phyloP scores from a whole-genome alignment of 2,113 vertebrate genomes.

The Coturnix japonica region DNA sequence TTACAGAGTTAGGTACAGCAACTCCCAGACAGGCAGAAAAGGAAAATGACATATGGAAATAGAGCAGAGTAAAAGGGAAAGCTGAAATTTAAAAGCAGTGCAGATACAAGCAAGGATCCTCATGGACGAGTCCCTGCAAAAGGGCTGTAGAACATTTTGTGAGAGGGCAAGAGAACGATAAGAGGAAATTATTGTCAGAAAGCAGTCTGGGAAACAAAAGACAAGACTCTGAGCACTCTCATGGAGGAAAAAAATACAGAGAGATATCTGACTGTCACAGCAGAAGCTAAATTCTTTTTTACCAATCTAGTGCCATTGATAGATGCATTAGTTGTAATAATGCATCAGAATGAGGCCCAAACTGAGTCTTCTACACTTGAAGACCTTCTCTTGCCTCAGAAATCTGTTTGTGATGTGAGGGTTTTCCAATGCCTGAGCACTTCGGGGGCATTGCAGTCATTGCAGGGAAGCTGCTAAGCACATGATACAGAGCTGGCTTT shows the following conservation, averaged over 20 bases:
- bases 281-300: neutral
- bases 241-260: neutral
- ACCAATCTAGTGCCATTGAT: neutral
- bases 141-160: slow-evolving; percentile 31
- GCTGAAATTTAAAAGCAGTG: slow-evolving; percentile 69
- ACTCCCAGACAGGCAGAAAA: slow-evolving; percentile 72
- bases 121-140: neutral
- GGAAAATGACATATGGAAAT: slow-evolving; percentile 76
- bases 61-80: slow-evolving; percentile 54
- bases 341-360: neutral
- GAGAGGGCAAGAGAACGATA: neutral
- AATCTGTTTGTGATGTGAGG: neutral
- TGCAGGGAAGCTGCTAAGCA: slow-evolving; percentile 12
- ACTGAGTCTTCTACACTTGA: neutral
- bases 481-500: neutral
- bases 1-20: slow-evolving; percentile 73
- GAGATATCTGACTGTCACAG: neutral
- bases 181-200: neutral
- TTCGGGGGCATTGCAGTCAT: slow-evolving; percentile 25
- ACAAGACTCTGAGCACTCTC: neutral
- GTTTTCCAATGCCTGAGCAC: slow-evolving; percentile 48
- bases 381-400: neutral
- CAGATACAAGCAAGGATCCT: slow-evolving; percentile 63
- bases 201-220: neutral
- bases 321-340: neutral